Evolutionary conservation across 2,888 invertebrate genomes (phyloP).

Genomic region (Lagria hirta): DNA sequence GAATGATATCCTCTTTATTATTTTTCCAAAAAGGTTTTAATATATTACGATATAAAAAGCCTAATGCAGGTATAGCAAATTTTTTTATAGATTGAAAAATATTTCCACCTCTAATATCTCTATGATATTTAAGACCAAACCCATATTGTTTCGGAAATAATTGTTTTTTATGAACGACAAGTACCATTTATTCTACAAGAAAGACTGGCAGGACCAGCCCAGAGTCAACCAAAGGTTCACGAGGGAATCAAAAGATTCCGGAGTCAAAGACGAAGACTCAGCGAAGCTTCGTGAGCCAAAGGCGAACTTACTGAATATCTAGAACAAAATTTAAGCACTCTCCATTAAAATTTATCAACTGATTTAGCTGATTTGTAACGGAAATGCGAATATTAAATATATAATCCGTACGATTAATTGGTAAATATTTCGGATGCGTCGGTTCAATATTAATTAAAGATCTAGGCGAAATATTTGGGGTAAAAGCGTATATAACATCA

Average conservation of each 20-base stretch:
- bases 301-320: slow-evolving; percentile 10
- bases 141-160: slow-evolving; percentile 10
- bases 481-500: slow-evolving; percentile 6
- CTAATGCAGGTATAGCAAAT: slow-evolving; percentile 4
- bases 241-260: slow-evolving; percentile 1
- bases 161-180: slow-evolving; percentile 7
- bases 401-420: slow-evolving; percentile 8
- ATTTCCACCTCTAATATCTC: too few relatives aligned
- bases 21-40: slow-evolving; percentile 16
- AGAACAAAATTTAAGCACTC: slow-evolving; percentile 13
- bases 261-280: not conserved
- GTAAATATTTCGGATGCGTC: slow-evolving; percentile 8
- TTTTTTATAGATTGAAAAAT: slow-evolving; percentile 9
- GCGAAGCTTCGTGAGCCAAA: slow-evolving; percentile 3
- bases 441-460: slow-evolving; percentile 6
- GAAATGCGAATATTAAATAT: slow-evolving; percentile 12
- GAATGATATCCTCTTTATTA: slow-evolving; percentile 8
- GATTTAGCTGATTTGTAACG: slow-evolving; percentile 10
- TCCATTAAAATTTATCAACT: slow-evolving; percentile 6
- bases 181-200: slow-evolving; percentile 5
- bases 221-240: slow-evolving; percentile 1
- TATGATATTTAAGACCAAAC: slow-evolving; percentile 12
- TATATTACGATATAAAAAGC: slow-evolving; percentile 13
- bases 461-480: slow-evolving; percentile 9
- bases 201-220: too few relatives aligned